Base-by-base conservation (phyloP, 1,140 invertebrate genomes). In the Lepidurus packardi region DNA sequence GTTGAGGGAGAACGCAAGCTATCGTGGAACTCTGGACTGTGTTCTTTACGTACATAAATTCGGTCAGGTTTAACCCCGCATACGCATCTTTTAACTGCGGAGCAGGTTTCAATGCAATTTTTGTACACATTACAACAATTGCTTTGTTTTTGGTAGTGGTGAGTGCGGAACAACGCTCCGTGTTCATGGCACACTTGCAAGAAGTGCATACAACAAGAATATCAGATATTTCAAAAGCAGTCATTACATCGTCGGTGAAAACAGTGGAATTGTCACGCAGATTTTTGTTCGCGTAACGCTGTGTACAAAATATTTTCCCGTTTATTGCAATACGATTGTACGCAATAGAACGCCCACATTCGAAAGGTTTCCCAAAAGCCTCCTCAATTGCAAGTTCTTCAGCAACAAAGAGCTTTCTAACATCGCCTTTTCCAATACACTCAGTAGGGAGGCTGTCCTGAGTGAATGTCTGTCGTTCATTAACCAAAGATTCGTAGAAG, bases 251-350 rank as follows among this genome's bases (percentile, higher is more conserved):
- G 7, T 34, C 5, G 10, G 47, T 13, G n/a, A 34, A 24, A 34
- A 73, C 65, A 73, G 73, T 43, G 34, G 77, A 78, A 41, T 78
- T 78, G 53, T 78, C 34, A 21, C 77, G 10, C 43, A 42, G 24
- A 24, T 25, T 73, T 21, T 16, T n/a, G 21, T 47, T 25, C 47
- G 43, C 7, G 43, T 78, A 78, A 21, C 25, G 34, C 16, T 11
- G 21, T 41, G 53, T 78, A 73, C 47, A 78, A 78, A 73, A 78
- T n/a, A 73, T 6, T 78, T 53, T 74, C 25, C 77, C 47, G 25
- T 78, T 65, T 74, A 78, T 24, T 73, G n/a, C 47, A 24, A 78
- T 53, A 25, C 65, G 45, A 13, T 73, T 1, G 11, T 24, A 73
- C 45, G 53, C 41, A 76, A 76, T 44, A 24, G 41, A 42, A 76